Percentiles rank a stretch among this genome's conserved stretches.
Evolutionary conservation across 2,888 invertebrate species (phyloP).

Genomic region (Drosophila affinis): DNA sequence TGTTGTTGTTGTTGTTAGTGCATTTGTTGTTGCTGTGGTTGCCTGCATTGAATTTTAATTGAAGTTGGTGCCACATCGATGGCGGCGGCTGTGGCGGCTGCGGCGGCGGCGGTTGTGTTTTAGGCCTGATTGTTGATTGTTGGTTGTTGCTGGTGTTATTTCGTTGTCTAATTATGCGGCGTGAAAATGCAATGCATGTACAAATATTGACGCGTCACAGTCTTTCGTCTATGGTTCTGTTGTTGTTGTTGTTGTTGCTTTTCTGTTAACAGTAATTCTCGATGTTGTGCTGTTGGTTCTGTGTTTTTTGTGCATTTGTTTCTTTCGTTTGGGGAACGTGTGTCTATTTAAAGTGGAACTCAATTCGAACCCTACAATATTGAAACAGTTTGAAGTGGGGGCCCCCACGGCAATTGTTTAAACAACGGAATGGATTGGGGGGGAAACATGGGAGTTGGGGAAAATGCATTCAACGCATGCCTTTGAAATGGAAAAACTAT

Average conservation of each 20-base stretch:
- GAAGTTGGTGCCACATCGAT: slow-evolving; percentile 31
- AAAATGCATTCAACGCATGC: slow-evolving; percentile 5
- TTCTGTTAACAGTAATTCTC: slow-evolving; percentile 42
- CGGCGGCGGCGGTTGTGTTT: neutral
- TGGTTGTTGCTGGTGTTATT: slow-evolving; percentile 22
- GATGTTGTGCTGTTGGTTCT: slow-evolving; percentile 20
- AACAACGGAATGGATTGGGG: slow-evolving; percentile 28
- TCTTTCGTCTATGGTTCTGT: neutral
- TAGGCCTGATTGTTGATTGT: slow-evolving; percentile 16
- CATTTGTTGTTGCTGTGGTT: slow-evolving; percentile 53
- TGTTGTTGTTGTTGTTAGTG: slow-evolving; percentile 35
- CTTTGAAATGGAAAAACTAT: neutral
- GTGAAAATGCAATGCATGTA: slow-evolving; percentile 81
- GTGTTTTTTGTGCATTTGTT: neutral
- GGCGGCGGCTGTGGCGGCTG: neutral
- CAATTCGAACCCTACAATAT: slow-evolving; percentile 33
- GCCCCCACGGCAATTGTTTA: slow-evolving; percentile 54
- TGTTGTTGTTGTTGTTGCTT: slow-evolving; percentile 22
- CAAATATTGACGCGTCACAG: slow-evolving; percentile 71
- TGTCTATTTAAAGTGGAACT: slow-evolving; percentile 65
- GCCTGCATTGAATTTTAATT: slow-evolving; percentile 51
- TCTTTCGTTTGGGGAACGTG: slow-evolving; percentile 42
- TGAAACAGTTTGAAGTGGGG: slow-evolving; percentile 37
- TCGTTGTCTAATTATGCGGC: slow-evolving; percentile 77
- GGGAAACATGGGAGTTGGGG: slow-evolving; percentile 1